Evolutionary conservation across 2,113 vertebrate genomes (phyloP), one percentile per base, ranked within the genome.

Genomic region (Syngnathus floridae): DNA sequence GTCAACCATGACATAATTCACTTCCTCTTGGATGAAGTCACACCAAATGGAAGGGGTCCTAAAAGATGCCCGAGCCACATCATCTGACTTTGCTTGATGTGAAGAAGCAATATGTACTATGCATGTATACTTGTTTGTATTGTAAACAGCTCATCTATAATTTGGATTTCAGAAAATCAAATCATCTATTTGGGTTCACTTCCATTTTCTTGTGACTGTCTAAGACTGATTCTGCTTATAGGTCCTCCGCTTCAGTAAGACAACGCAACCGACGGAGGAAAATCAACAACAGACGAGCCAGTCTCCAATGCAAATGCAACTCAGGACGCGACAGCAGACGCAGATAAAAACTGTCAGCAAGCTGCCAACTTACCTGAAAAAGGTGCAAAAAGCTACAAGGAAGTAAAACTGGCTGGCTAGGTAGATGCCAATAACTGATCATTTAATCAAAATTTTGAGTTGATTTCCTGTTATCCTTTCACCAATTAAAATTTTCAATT

Each of bases 161-260:
- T 51, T 51, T 51, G 9, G n/a, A 51, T 16, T 51, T 3, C n/a
- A 2, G 48, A 51, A 51, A 16, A 8, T 51, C 7, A 8, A 51
- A n/a, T 51, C 19, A 51, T 7, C n/a, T 1, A 9, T 21, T 21
- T 21, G 17, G 14, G 45, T 46, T 17, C 5, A 4, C 17, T 2
- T 2, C 9, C 48, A 21, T 51, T 51, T n/a, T 21, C n/a, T 52
- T 22, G 51, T 11, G 11, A 22, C 51, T 52, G 2, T 21, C 3
- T 21, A 31, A 31, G 22, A 36, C 3, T 58, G 35, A 37, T 21
- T 45, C 13, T 63, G 41, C 14, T 13, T 9, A 11, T 65, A 87
- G 85, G 84, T 84, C 26, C 82, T 88, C 11, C 2, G 63, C 64
- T 77, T 84, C 62, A 69, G 52, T 0, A 70, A 82, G 72, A 1